Percentiles rank a stretch among this genome's conserved stretches.
Evolutionary conservation across 2,113 vertebrate genomes (phyloP).

Genomic region (Bubo blakistoni): DNA sequence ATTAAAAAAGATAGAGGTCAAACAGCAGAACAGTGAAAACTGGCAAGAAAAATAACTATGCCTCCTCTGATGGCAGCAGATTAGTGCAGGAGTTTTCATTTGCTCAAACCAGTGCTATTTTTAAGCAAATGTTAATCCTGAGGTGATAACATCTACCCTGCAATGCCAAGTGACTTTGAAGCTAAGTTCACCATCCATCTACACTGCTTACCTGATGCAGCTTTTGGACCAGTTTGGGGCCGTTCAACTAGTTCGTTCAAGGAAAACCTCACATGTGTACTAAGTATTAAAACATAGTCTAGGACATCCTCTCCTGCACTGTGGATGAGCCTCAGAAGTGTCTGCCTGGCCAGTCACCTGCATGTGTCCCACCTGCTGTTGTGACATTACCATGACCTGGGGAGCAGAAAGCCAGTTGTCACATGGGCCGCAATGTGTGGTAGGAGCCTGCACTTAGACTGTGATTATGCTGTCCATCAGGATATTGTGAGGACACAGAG

Average conservation of each 20-base stretch:
- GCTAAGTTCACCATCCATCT: neutral
- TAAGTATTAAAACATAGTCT: neutral
- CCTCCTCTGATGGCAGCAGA: neutral
- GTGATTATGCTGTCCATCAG: neutral
- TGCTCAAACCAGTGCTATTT: neutral
- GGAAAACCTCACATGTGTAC: neutral
- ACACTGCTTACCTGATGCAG: neutral
- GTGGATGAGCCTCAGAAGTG: neutral
- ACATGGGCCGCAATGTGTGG: neutral
- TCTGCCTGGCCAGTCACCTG: neutral
- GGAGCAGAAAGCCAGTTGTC: neutral
- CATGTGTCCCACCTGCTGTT: rapidly evolving
- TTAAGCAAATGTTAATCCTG: neutral
- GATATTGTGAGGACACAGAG: neutral
- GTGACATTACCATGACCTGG: neutral
- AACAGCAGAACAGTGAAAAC: neutral
- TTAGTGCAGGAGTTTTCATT: neutral
- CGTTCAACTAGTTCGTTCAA: neutral
- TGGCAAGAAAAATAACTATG: neutral
- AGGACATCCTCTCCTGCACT: neutral
- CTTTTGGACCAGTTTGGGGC: neutral
- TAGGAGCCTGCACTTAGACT: neutral
- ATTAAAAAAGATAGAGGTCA: neutral
- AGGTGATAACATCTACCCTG: neutral
- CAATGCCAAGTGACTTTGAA: neutral